Evolutionary conservation across 2,888 invertebrate genomes (phyloP), one percentile per base, ranked within the genome.

Genomic region (Cylloceria caligata): DNA sequence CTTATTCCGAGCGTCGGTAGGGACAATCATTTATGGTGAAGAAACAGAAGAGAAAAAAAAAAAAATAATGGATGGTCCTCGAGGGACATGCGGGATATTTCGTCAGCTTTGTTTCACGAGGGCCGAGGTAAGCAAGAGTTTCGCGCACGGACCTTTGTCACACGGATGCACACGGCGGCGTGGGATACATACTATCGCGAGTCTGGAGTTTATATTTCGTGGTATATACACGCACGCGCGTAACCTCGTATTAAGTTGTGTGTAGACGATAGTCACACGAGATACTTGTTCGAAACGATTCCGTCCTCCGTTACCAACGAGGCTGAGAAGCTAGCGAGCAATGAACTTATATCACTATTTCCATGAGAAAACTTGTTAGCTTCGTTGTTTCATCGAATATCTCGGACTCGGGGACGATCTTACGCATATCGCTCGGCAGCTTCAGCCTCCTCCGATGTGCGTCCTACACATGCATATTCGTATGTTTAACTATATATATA

Each of bases 71-170:
- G 13, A 27, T 19, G 36, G 27, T 42, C 52, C 30, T 36, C 11
- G 62, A 52, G 60, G 62, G 34, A 62, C 60, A 52, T 16, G 27
- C 68, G 64, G 47, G 34, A 75, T 75, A 65, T 75, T 80, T 80
- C 80, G 69, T 80, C 69, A 75, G 75, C 64, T 65, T 71, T 65
- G 65, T 71, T 57, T 65, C 64, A 57, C 69, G n/a, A 75, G 55
- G 39, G 34, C 68, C 73, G 73, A n/a, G 36, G 16, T 34, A 65
- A 72, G 67, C 65, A 21, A 57, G 39, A 21, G 49, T 71, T 80
- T 80, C 75, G 55, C 69, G 21, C 52, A 57, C 69, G 62, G 49
- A 57, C 30, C 24, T 74, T 42, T 55, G 24, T 60, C 65, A 71
- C 36, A 55, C 57, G 75, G 47, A 71, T 57, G 64, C 65, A 27